Evolutionary conservation across 2,888 invertebrate genomes (phyloP), one percentile per base, ranked within the genome.

Genomic region (Argyresthia albistria): DNA sequence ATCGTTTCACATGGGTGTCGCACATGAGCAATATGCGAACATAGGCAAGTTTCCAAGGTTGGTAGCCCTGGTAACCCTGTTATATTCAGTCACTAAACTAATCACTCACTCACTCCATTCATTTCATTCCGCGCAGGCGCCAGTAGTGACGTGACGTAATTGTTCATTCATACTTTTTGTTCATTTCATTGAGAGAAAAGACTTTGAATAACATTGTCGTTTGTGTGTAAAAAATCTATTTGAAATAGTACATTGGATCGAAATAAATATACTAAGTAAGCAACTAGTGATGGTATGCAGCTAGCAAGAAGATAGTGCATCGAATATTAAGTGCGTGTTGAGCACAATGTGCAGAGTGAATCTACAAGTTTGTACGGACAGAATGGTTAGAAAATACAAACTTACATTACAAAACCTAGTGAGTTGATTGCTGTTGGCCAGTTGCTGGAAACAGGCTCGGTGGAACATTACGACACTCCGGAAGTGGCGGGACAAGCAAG

Each of bases 381-480:
- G 25, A 25, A 25, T 25, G 14, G 45, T 16, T 45, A 14, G 15
- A 45, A 45, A 45, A 45, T 45, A 35, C n/a, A 25, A 11, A 35
- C 12, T 25, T 25, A 6, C 25, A 25, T 25, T 25, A 25, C 25
- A 25, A 25, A 47, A 47, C 4, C 35, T 35, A 35, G 35, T 37
- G 48, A n/a, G 36, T 37, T 39, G 48, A 48, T 48, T 48, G 36
- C 37, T 14, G 15, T 37, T 15, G 48, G 9, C 11, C 10, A 25
- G 48, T 37, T 14, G 42, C 70, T 67, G 65, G 73, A 76, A 76
- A 76, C 72, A 73, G 74, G 72, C 78, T 76, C 74, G 76, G 80
- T 80, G 76, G 80, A 80, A 81, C 78, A 84, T 87, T 87, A 84
- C 87, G 86, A 86, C 80, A 87, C 84, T 87, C 87, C 86, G 86